A percentile compares a stretch with the other conserved stretches of the same genome.
phyloP scores from a whole-genome alignment of 2,888 invertebrate species.

The Xestia ashworthii region DNA sequence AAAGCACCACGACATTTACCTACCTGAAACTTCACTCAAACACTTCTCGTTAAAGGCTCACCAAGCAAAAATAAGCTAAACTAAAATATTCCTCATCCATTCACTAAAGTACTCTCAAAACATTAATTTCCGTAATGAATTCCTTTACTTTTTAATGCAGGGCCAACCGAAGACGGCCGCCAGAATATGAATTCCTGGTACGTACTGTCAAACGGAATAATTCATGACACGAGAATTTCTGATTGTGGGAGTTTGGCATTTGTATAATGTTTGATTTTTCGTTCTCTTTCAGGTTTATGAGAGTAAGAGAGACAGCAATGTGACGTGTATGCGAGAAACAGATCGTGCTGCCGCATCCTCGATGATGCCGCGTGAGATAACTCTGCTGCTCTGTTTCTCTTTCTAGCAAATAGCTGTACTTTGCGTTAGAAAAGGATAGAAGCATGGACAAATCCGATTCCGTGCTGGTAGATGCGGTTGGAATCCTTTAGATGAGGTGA shows the following conservation, averaged over 20 bases:
- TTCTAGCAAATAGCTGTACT: neutral
- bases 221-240: slow-evolving; percentile 50
- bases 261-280: slow-evolving; percentile 16
- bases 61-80: slow-evolving; percentile 11
- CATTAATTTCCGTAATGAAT: slow-evolving; percentile 49
- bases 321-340: neutral
- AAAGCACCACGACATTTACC: neutral
- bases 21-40: slow-evolving; percentile 12
- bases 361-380: neutral
- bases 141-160: slow-evolving; percentile 50
- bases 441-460: neutral
- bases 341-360: neutral
- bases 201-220: slow-evolving; percentile 35
- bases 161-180: slow-evolving; percentile 23
- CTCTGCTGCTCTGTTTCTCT: neutral
- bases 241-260: slow-evolving; percentile 18
- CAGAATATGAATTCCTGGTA: slow-evolving; percentile 31
- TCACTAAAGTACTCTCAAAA: slow-evolving; percentile 19
- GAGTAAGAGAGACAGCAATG: too few species aligned
- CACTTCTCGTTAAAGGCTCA: neutral
- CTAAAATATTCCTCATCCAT: neutral
- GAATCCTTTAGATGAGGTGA: neutral
- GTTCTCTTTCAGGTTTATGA: slow-evolving; percentile 4
- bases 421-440: neutral
- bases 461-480: neutral